A percentile compares a stretch with the other conserved stretches of the same genome.
These are phyloP conservation scores for Drepana falcataria DNA, from an alignment of 2,888 invertebrate species.

Conservation along the genomic window DNA sequence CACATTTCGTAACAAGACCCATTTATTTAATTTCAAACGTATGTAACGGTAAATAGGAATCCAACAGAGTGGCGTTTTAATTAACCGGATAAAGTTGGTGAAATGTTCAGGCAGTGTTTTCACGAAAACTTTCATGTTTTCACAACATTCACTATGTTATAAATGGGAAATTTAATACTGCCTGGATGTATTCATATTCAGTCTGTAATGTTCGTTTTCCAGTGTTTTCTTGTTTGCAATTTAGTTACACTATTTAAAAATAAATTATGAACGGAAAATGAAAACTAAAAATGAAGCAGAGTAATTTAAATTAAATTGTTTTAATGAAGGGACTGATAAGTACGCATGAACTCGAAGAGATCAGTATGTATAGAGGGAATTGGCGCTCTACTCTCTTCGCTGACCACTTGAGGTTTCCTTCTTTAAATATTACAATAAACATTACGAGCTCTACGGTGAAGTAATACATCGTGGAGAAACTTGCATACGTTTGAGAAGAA, in stretches of 20 bases:
- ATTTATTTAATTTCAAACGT: constrained; percentile 48
- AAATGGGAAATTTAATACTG: constrained; percentile 15
- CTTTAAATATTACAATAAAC: too few relatives aligned
- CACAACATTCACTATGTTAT: constrained; percentile 14
- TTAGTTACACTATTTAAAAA: neutral
- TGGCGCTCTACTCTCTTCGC: too few relatives aligned
- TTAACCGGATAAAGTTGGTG: constrained; percentile 39
- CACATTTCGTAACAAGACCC: constrained; percentile 28
- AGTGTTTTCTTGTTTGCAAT: neutral
- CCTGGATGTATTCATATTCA: constrained; percentile 1
- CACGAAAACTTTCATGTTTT: constrained; percentile 8
- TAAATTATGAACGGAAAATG: too few relatives aligned
- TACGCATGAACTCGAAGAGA: too few relatives aligned
- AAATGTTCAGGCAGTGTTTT: constrained; percentile 31
- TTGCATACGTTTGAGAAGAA: too few relatives aligned
- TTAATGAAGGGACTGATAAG: too few relatives aligned
- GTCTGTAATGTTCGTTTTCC: neutral
- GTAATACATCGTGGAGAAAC: too few relatives aligned
- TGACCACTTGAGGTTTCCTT: too few relatives aligned
- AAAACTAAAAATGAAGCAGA: too few relatives aligned
- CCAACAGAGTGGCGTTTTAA: constrained; percentile 47
- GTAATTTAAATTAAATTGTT: too few relatives aligned
- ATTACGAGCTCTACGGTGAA: too few relatives aligned
- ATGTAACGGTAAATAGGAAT: constrained; percentile 29
- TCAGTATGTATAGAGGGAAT: too few relatives aligned